Percentiles rank a stretch among this genome's conserved stretches.
Conservation (phyloP, 2,113 vertebrate genomes). For the Peromyscus leucopus region DNA sequence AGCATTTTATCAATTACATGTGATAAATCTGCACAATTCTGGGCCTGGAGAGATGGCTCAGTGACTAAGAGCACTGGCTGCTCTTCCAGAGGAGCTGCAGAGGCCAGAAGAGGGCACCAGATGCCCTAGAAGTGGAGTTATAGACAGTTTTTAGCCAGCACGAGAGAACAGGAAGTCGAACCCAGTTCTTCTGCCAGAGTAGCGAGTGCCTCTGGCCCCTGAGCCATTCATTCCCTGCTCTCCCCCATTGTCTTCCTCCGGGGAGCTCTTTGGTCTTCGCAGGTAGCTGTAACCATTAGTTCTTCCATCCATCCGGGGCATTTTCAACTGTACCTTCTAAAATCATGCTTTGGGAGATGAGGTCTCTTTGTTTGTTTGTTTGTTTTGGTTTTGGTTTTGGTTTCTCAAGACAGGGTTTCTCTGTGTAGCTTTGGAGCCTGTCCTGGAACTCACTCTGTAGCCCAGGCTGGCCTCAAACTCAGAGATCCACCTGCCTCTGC, state of each 20-base stretch:
- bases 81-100: background rate
- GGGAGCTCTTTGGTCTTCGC: background rate
- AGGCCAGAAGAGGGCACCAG: background rate
- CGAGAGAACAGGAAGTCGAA: background rate
- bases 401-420: no score
- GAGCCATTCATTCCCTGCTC: background rate
- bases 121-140: background rate
- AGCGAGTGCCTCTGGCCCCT: background rate
- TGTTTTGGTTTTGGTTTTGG: no score
- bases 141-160: background rate
- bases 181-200: no score
- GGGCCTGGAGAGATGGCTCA: background rate
- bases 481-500: no score
- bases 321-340: background rate
- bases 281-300: background rate
- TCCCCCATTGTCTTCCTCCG: background rate
- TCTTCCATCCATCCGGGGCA: background rate
- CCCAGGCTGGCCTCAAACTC: no score
- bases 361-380: no score
- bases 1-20: background rate
- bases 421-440: no score
- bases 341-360: background rate
- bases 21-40: background rate
- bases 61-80: background rate
- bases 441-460: no score